A percentile compares a stretch with the other conserved stretches of the same genome.
Evolutionary conservation across 2,888 invertebrate species (phyloP).

Genomic region (Gari tellinella): DNA sequence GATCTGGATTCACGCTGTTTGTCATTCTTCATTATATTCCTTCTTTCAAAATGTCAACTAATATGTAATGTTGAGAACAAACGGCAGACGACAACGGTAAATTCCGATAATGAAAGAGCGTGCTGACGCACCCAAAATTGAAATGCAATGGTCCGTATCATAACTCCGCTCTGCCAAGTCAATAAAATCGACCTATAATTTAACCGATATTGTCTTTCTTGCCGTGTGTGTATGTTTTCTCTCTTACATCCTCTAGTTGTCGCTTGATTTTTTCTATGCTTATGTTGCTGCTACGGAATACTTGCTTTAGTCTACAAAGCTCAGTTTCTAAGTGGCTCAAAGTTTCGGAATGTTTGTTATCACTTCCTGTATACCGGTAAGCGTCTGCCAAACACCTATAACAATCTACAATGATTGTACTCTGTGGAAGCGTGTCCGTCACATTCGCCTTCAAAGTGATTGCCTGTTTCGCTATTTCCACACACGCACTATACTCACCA

Average conservation of each 20-base stretch:
- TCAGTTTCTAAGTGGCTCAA: slow-evolving; percentile 41
- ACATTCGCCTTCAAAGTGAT: slow-evolving; percentile 20
- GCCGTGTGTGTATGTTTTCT: too few species aligned
- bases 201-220: too few species aligned
- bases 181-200: too few species aligned
- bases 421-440: slow-evolving; percentile 29
- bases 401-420: slow-evolving; percentile 35
- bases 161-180: too few species aligned
- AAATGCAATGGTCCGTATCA: too few species aligned
- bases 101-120: too few species aligned
- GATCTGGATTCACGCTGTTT: too few species aligned
- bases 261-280: slow-evolving; percentile 23
- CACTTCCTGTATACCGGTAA: slow-evolving; percentile 18
- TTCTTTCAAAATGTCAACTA: too few species aligned
- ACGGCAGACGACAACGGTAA: too few species aligned
- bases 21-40: too few species aligned
- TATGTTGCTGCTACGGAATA: slow-evolving; percentile 25
- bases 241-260: slow-evolving; percentile 20
- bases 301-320: slow-evolving; percentile 26
- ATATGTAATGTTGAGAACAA: too few species aligned
- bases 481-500: slow-evolving; percentile 21
- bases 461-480: slow-evolving; percentile 27
- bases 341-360: slow-evolving; percentile 21
- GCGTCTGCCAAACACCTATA: slow-evolving; percentile 29
- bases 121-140: too few species aligned